Percentiles rank a stretch among this genome's conserved stretches.
phyloP scores from a whole-genome alignment of 2,113 vertebrate species.

The Chaetura pelagica region DNA sequence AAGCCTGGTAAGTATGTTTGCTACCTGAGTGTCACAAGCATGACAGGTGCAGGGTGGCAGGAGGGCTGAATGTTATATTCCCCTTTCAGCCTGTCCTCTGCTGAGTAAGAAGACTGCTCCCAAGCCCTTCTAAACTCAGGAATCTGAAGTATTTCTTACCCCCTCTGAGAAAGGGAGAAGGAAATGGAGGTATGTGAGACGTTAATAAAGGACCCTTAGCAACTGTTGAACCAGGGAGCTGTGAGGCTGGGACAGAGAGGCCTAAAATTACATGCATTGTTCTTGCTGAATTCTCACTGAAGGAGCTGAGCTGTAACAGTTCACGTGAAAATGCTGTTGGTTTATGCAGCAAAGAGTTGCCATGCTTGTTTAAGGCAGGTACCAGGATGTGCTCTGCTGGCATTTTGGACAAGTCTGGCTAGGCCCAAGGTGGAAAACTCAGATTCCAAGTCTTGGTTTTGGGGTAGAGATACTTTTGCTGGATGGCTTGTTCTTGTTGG shows the following conservation, averaged over 20 bases:
- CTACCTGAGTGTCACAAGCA: neutral
- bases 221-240: conserved; percentile 40
- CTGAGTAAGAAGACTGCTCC: conserved; percentile 8
- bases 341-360: neutral
- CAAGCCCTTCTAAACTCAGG: conserved; percentile 45
- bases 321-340: neutral
- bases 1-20: neutral
- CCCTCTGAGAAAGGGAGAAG: conserved; percentile 35
- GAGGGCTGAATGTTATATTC: neutral
- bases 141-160: conserved; percentile 70
- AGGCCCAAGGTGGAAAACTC: neutral
- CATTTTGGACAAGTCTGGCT: neutral
- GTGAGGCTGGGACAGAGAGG: neutral
- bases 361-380: neutral
- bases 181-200: conserved; percentile 21
- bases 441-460: neutral
- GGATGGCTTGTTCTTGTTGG: neutral
- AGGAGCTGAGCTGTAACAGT: neutral
- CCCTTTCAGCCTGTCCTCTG: neutral
- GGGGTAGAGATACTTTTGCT: neutral
- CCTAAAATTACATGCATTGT: neutral
- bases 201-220: conserved; percentile 43
- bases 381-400: neutral
- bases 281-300: neutral
- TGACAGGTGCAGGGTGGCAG: neutral